phyloP scores from a whole-genome alignment of 2,797 vertebrate genomes.

The Lates japonicus region DNA sequence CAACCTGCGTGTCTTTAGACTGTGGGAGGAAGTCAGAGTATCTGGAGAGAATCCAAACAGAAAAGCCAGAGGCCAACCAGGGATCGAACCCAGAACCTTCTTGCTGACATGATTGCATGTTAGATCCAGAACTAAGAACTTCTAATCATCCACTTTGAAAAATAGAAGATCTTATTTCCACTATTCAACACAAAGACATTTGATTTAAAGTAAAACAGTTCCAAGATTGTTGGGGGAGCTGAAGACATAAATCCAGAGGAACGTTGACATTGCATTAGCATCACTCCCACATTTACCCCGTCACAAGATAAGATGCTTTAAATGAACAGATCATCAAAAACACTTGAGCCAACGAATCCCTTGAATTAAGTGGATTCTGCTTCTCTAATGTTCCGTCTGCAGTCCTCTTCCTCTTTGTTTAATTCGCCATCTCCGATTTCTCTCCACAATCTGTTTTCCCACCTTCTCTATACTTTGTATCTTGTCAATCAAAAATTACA shows the following conservation, averaged over 20 bases:
- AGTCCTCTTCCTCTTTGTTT: not conserved
- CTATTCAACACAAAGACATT: not conserved
- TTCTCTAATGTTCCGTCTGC: not conserved
- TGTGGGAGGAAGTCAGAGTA: no score
- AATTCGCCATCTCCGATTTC: not conserved
- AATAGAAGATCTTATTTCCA: not conserved
- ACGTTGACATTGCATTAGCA: no score
- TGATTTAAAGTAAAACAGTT: not conserved
- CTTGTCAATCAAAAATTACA: slow-evolving; percentile 11
- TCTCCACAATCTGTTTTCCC: not conserved
- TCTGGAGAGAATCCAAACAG: no score
- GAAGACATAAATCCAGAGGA: not conserved
- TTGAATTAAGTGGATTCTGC: not conserved
- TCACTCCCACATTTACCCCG: no score
- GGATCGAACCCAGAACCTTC: no score
- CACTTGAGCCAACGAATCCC: not conserved
- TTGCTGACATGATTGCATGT: no score
- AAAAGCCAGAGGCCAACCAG: no score
- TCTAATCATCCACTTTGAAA: not conserved
- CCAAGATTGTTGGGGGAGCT: not conserved
- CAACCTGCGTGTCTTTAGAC: no score
- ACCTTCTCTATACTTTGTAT: slow-evolving; percentile 2
- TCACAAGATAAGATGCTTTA: no score
- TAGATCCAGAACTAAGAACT: not conserved
- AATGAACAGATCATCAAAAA: not conserved